Evolutionary conservation across 2,888 invertebrate genomes (phyloP).

Genomic region (Cantharis flavilabris): DNA sequence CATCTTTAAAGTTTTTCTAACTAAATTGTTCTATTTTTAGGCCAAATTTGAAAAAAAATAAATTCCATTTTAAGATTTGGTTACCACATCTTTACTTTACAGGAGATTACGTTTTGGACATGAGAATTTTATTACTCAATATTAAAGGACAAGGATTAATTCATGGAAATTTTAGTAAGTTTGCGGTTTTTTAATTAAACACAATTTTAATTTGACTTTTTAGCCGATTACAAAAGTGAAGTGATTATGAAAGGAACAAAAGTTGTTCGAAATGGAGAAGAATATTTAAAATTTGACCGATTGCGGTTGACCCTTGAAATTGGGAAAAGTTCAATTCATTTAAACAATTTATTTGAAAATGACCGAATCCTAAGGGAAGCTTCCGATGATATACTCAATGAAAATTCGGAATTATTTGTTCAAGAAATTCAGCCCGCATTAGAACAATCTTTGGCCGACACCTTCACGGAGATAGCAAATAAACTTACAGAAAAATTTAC

Average conservation of each 20-base stretch:
- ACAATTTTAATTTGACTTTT: conserved; percentile 39
- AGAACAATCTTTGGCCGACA: conserved; percentile 64
- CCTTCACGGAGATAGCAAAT: conserved; percentile 71
- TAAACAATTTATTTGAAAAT: conserved; percentile 69
- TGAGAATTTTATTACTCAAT: conserved; percentile 65
- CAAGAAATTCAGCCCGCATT: conserved; percentile 70
- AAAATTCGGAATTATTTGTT: conserved; percentile 67
- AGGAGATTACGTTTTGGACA: conserved; percentile 72
- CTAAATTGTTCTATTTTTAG: conserved; percentile 49
- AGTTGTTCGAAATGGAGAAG: conserved; percentile 59
- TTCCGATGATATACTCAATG: conserved; percentile 68
- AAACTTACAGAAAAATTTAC: conserved; percentile 70
- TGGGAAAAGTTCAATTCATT: conserved; percentile 62
- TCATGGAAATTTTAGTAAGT: conserved; percentile 70
- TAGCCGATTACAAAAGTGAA: conserved; percentile 68
- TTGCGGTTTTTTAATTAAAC: not conserved
- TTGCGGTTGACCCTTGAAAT: conserved; percentile 65
- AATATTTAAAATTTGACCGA: conserved; percentile 65
- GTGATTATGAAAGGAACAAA: conserved; percentile 66
- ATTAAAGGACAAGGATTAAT: conserved; percentile 68
- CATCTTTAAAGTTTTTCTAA: not conserved
- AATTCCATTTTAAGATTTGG: conserved; percentile 64
- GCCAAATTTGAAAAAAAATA: conserved; percentile 63
- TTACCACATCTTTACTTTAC: conserved; percentile 64
- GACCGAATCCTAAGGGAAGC: conserved; percentile 67